Evolutionary conservation across 2,888 invertebrate species (phyloP), one percentile per base, ranked within the genome.

Genomic region (Elysia crispata): DNA sequence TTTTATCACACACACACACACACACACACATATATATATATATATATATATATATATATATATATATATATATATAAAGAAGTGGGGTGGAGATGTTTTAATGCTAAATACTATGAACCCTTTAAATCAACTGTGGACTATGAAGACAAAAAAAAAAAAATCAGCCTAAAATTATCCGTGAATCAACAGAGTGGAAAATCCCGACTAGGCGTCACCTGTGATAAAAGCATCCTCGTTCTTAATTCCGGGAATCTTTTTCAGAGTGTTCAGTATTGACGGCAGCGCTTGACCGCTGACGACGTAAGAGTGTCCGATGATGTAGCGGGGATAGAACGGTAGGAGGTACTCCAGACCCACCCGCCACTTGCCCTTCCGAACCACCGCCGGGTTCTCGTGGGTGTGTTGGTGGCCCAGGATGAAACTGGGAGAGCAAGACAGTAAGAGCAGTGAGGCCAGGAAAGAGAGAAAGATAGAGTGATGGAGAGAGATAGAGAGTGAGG

Each of bases 231-330:
- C 67, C 30, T 66, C 67, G 30, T 66, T 66, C 6, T 23, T 23
- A 1, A 66, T 15, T 8, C 23, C 20, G 5, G 67, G 67, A 23
- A 66, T 66, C 18, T 28, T 1, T 25, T 25, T 25, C 5, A 25
- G 30, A 6, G 67, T 28, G 23, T 1, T 18, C 25, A 66, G 67
- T 28, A 66, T 28, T 28, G 67, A 28, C 8, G 23, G 23, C 18
- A 66, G 5, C 15, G 67, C 67, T 1, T 23, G 67, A 25, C 67
- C 67, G 30, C 67, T 66, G 67, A 66, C 25, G 30, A 66, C 67
- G 67, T 66, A 66, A 6, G 67, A 66, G 30, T 66, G 67, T 18
- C 67, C 67, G 25, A 28, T 8, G 25, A 66, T 30, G 67, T 66
- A 66, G 1, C 25, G 23, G 6, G 67, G 67, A 15, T 28, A 66